Evolutionary conservation across 1,140 invertebrate species (phyloP).

Genomic region (Drosophila dunni): DNA sequence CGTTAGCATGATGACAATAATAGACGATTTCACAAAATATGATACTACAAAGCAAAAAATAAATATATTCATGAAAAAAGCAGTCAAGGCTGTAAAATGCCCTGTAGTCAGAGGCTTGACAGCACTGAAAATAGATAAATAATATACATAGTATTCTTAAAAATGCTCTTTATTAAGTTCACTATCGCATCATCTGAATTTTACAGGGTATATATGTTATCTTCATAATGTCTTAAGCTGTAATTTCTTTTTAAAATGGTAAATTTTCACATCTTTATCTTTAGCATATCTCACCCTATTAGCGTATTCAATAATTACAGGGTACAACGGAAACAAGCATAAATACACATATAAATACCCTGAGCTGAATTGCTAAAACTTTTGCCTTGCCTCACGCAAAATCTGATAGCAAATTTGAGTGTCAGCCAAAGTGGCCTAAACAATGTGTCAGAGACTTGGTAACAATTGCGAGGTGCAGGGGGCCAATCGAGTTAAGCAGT

Average conservation of each 20-base stretch:
- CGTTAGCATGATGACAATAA: constrained; percentile 81
- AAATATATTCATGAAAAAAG: not conserved
- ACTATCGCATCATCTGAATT: too few relatives aligned
- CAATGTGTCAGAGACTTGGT: constrained; percentile 51
- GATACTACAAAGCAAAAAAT: constrained; percentile 37
- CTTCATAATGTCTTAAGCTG: too few relatives aligned
- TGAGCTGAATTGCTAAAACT: constrained; percentile 41
- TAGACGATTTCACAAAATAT: constrained; percentile 81
- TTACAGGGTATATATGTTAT: too few relatives aligned
- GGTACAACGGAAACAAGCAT: constrained; percentile 21
- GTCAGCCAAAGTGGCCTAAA: constrained; percentile 75
- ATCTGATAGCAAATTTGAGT: constrained; percentile 79
- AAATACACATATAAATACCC: constrained; percentile 20
- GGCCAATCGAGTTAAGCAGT: not conserved
- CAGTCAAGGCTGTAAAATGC: constrained; percentile 1
- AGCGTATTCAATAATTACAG: not conserved
- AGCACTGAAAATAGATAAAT: too few relatives aligned
- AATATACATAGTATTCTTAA: too few relatives aligned
- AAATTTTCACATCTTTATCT: not conserved
- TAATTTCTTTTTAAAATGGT: too few relatives aligned
- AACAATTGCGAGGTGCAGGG: constrained; percentile 16
- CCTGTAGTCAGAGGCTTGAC: not conserved
- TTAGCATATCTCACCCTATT: not conserved
- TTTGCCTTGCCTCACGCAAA: constrained; percentile 66
- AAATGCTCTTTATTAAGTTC: too few relatives aligned